Evolutionary conservation across 2,797 vertebrate genomes (phyloP).

Genomic region (Siniperca scherzeri): DNA sequence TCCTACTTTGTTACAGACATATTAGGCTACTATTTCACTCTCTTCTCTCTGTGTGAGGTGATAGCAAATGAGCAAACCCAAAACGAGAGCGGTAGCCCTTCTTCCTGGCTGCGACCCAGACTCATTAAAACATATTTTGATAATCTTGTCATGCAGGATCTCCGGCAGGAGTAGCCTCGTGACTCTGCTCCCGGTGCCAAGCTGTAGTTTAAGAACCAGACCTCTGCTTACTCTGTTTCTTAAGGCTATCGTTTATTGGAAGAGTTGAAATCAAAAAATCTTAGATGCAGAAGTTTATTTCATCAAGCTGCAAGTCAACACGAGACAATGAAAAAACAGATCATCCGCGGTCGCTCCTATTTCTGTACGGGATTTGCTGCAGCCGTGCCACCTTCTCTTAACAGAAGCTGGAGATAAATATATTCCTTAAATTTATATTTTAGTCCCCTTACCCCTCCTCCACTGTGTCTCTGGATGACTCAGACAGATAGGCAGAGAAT

Average conservation of each 20-base stretch:
- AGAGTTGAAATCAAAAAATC: background rate
- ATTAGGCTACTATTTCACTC: background rate
- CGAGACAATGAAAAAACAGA: background rate
- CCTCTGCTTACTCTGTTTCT: background rate
- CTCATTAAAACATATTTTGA: constrained; percentile 66
- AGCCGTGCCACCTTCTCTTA: background rate
- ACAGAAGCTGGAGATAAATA: constrained; percentile 12
- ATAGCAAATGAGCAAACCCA: constrained; percentile 21
- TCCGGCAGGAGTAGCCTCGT: constrained; percentile 37
- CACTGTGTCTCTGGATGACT: constrained; percentile 26
- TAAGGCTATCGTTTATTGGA: background rate
- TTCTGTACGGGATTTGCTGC: background rate
- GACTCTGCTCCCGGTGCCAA: constrained; percentile 41
- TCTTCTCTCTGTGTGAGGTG: background rate
- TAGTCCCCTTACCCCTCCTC: background rate
- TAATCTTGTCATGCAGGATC: constrained; percentile 43
- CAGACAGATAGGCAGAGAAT: constrained; percentile 52
- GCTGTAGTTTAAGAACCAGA: background rate
- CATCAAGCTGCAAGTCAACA: no score
- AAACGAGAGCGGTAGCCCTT: background rate
- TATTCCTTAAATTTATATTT: constrained; percentile 22
- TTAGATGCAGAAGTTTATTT: background rate
- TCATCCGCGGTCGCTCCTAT: background rate
- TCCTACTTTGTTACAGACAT: background rate
- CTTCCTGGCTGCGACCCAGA: constrained; percentile 17